Base-by-base conservation (phyloP, 2,797 vertebrate species). In the Oreochromis grahami region DNA sequence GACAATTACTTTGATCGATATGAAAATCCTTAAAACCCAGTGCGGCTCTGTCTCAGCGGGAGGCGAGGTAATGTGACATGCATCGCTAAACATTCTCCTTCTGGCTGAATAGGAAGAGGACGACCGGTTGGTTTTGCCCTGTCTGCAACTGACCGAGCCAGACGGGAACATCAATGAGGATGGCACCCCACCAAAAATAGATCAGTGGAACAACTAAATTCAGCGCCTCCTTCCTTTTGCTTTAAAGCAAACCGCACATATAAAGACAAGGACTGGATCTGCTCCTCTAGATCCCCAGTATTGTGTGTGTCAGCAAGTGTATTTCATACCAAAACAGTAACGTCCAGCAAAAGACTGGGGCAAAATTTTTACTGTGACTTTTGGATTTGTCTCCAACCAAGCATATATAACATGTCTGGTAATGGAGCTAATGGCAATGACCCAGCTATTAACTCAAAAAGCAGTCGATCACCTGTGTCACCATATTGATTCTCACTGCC, bases 1-100 rank as follows among this genome's bases (percentile, higher is more conserved):
- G 88, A 91, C 90, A 90, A 93, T 93, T 90, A 91, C 81, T 86
- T 93, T 86, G 83, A 91, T 92, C 72, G 12, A 92, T 91, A 81
- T 32, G 82, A 84, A 91, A 88, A 68, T 17, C 80, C 77, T 77
- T 29, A 58, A 52, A 41, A 29, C 76, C 41, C 53, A 24, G 26
- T 7, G 78, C 4, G 38, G 55, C 85, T 87, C 84, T 32, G 36
- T 88, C 88, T 91, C 92, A 87, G 87, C 6, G 14, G 88, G 85
- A 83, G 79, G 70, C 1, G n/a, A 84, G 84, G 53, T 87, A 87
- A 93, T 94, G 92, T 72, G 56, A 86, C 85, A 89, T 68, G 89
- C 93, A 88, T 79, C 84, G 21, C 53, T 82, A 89, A 90, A 84
- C 89, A 78, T 90, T 91, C 77, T 85, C 84, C 72, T 85, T 74